A percentile compares a stretch with the other conserved stretches of the same genome.
These are phyloP conservation scores for Gadopsis marmoratus DNA, from an alignment of 2,797 vertebrate species.

Conservation along the genomic window DNA sequence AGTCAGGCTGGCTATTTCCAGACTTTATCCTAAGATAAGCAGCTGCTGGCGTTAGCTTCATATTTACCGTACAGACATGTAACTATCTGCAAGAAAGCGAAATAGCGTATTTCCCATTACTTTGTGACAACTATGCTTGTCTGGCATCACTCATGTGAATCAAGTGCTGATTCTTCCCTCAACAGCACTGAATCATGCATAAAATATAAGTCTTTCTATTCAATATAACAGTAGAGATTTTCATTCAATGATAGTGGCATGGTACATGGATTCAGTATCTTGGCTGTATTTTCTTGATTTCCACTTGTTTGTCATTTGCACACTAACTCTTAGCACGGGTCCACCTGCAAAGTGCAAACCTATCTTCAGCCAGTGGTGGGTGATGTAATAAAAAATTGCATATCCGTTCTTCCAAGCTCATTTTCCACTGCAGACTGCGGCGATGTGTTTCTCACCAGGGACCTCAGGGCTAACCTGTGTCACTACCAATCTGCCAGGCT, in stretches of 20 bases:
- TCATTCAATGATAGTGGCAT: not conserved
- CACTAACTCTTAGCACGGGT: constrained; percentile 13
- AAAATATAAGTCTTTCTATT: constrained; percentile 17
- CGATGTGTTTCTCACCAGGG: constrained; percentile 86
- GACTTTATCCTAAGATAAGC: not conserved
- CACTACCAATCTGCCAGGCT: constrained; percentile 89
- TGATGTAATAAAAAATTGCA: constrained; percentile 31
- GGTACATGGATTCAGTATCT: not conserved
- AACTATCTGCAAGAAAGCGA: not conserved
- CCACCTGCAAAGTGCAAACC: constrained; percentile 48
- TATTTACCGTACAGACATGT: not conserved
- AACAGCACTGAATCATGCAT: not conserved
- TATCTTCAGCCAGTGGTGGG: constrained; percentile 26
- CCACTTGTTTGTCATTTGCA: constrained; percentile 30
- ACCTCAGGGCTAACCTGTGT: constrained; percentile 93
- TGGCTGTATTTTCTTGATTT: constrained; percentile 17
- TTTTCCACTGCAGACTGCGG: constrained; percentile 70
- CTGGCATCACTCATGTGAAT: not conserved
- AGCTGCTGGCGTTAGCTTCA: not conserved
- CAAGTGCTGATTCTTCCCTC: not conserved
- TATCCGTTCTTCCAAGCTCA: constrained; percentile 70
- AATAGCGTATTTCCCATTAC: not conserved
- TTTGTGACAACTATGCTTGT: not conserved
- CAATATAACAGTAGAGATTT: not conserved
- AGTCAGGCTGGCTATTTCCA: not conserved